Evolutionary conservation across 2,797 vertebrate species (phyloP), one percentile per base, ranked within the genome.

Genomic region (Argyrosomus regius): DNA sequence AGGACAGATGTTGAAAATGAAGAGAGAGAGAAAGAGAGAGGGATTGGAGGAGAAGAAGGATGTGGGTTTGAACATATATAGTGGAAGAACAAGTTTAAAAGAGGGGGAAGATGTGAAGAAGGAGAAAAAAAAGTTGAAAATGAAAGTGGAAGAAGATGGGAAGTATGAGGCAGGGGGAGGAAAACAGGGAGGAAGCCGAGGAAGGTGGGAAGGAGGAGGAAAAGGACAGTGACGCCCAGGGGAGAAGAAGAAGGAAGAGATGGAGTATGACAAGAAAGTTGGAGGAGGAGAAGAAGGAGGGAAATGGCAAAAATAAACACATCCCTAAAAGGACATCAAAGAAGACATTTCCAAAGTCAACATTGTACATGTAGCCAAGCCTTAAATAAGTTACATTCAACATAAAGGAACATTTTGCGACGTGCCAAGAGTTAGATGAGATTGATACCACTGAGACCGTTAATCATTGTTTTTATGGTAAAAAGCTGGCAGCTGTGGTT

Each of bases 1-100:
- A 58, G 76, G 18, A 22, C 86, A 93, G 81, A 91, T 86, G 86
- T 68, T 62, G 50, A 76, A 74, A 74, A 82, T 54, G 75, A 76
- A 63, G 43, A 68, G 48, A 68, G 46, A 20, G 62, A 59, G 22
- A 22, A 45, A 69, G 26, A 52, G 35, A 22, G 22, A 22, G 53
- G 8, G 45, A 17, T 16, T 4, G 4, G 24, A 16, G 4, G 5
- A 41, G 24, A 11, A 41, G 59, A 54, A 17, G 20, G 12, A 71
- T 20, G 45, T 4, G n/a, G 45, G 54, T 4, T 49, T 1, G n/a
- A 58, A 41, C 41, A 39, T 41, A 31, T 14, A 52, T 7, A 56
- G 49, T 41, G n/a, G 54, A 71, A 16, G 58, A 16, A 10, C 5
- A 41, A 11, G 53, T 59, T 35, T 4, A 72, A 68, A 72, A 50